These are phyloP conservation scores for Cosmorhoe ocellata DNA, from an alignment of 2,888 invertebrate species.

Conservation along the genomic window DNA sequence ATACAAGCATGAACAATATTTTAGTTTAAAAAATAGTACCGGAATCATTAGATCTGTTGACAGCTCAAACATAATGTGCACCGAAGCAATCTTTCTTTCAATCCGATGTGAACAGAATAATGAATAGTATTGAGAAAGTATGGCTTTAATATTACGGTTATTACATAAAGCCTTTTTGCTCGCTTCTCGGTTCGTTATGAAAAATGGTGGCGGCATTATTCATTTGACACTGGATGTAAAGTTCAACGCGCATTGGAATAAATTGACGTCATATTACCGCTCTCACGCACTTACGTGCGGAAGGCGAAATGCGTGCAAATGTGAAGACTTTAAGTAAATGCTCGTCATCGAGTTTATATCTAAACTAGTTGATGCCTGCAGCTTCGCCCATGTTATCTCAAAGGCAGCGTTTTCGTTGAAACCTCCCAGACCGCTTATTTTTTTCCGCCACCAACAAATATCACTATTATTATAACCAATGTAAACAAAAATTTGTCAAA, in stretches of 20 bases:
- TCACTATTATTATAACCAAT: too few relatives aligned
- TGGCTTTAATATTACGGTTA: conserved; percentile 48
- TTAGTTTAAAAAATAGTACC: conserved; percentile 14
- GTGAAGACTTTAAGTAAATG: not conserved
- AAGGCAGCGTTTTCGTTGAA: too few relatives aligned
- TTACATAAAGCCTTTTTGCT: conserved; percentile 46
- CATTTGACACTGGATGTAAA: conserved; percentile 11
- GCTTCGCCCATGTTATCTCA: too few relatives aligned
- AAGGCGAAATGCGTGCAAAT: conserved; percentile 11
- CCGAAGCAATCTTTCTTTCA: conserved; percentile 58
- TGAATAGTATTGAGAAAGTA: conserved; percentile 48
- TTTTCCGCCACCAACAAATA: too few relatives aligned
- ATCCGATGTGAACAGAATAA: conserved; percentile 19
- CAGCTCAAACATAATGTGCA: conserved; percentile 58
- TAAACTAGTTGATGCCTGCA: too few relatives aligned
- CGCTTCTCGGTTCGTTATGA: conserved; percentile 34
- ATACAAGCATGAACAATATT: too few relatives aligned
- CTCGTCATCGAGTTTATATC: not conserved
- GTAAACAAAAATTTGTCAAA: too few relatives aligned
- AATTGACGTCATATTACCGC: conserved; percentile 8
- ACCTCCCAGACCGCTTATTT: too few relatives aligned
- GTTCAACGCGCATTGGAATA: conserved; percentile 17
- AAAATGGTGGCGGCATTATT: conserved; percentile 35
- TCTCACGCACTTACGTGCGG: conserved; percentile 3
- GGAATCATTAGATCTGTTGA: conserved; percentile 46